Conservation (phyloP, 2,797 vertebrate genomes). For the Monodelphis domestica region DNA sequence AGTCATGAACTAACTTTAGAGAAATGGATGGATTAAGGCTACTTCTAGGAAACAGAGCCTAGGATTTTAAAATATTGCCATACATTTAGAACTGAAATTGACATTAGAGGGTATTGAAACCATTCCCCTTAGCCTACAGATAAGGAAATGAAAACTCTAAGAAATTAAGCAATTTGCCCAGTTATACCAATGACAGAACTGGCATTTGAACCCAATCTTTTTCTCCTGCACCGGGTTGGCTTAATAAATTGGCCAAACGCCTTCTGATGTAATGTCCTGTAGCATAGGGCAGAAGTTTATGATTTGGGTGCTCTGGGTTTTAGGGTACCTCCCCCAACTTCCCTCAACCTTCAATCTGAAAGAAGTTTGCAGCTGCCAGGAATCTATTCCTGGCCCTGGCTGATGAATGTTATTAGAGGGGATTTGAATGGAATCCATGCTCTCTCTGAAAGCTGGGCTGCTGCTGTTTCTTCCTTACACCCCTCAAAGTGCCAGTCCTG, state of each 20-base stretch:
- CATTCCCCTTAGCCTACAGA: neutral
- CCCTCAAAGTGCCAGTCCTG: slow-evolving; percentile 73
- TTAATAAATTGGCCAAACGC: neutral
- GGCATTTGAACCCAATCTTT: neutral
- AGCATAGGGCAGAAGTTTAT: neutral
- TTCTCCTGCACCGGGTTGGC: neutral
- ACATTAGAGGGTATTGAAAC: neutral
- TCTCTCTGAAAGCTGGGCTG: slow-evolving; percentile 73
- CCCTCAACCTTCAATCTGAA: neutral
- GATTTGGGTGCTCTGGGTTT: neutral
- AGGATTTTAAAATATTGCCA: neutral
- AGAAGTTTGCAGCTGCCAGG: neutral
- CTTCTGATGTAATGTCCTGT: neutral
- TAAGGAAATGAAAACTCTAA: neutral
- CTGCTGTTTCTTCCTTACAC: slow-evolving; percentile 70
- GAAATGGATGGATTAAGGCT: neutral
- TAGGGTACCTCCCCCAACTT: neutral
- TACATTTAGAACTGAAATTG: neutral
- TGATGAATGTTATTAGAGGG: neutral
- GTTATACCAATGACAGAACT: neutral
- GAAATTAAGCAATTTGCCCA: neutral
- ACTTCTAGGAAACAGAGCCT: neutral
- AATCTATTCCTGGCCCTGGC: slow-evolving; percentile 12
- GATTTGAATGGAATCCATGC: slow-evolving; percentile 61
- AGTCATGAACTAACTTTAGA: neutral